These are phyloP conservation scores for Lysiphlebus fabarum DNA, from an alignment of 1,140 invertebrate species.

Conservation along the genomic window DNA sequence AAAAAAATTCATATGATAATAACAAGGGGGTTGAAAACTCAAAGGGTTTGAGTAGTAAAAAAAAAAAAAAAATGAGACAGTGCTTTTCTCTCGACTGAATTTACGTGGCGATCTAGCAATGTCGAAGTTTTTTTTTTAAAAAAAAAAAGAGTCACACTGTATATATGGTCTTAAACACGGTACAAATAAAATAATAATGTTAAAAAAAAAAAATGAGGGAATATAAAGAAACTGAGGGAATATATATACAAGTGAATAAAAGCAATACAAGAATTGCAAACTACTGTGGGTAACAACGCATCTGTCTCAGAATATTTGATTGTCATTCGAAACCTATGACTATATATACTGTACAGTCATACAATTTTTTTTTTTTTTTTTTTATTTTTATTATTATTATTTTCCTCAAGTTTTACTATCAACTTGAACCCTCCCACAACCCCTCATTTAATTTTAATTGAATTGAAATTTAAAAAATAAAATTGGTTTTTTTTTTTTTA, in stretches of 20 bases:
- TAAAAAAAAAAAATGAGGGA: slow-evolving; percentile 18
- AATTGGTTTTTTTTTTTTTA: too few relatives aligned
- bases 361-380: slow-evolving; percentile 1
- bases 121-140: too few relatives aligned
- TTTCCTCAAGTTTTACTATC: background rate
- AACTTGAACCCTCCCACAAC: too few relatives aligned
- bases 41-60: background rate
- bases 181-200: slow-evolving; percentile 9
- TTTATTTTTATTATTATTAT: slow-evolving; percentile 3
- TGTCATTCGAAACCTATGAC: slow-evolving; percentile 32
- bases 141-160: slow-evolving; percentile 1
- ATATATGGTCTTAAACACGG: slow-evolving; percentile 5
- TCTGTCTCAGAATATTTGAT: slow-evolving; percentile 55
- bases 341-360: slow-evolving; percentile 21
- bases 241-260: slow-evolving; percentile 23
- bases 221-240: slow-evolving; percentile 28
- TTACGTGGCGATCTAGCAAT: slow-evolving; percentile 36
- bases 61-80: slow-evolving; percentile 16
- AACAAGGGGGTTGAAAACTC: too few relatives aligned
- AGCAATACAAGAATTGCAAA: slow-evolving; percentile 48
- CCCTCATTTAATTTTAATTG: too few relatives aligned
- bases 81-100: slow-evolving; percentile 36
- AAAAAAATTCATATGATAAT: too few relatives aligned
- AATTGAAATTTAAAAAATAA: too few relatives aligned
- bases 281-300: slow-evolving; percentile 51